phyloP scores from a whole-genome alignment of 2,113 vertebrate genomes.

The Sphyrna mokarran region DNA sequence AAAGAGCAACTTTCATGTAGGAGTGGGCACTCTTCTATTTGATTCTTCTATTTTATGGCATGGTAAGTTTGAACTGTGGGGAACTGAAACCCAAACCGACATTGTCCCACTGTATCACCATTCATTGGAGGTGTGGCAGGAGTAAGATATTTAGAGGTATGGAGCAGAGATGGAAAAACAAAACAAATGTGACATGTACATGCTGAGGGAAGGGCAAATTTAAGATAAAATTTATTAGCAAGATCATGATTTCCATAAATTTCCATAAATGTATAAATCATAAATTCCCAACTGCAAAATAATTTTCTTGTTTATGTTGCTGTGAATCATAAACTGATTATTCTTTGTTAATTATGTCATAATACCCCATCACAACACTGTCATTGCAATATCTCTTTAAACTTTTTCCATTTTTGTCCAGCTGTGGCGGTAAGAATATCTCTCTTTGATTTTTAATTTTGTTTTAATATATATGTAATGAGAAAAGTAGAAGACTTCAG shows the following conservation, averaged over 20 bases:
- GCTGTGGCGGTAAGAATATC: conserved; percentile 7
- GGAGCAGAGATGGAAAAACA: not conserved
- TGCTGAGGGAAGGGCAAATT: not conserved
- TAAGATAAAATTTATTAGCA: not conserved
- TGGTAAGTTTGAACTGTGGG: not conserved
- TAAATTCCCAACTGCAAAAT: not conserved
- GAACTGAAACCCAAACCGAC: not conserved
- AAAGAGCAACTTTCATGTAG: not conserved
- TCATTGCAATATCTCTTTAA: not conserved
- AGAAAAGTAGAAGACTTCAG: not conserved
- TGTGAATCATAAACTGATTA: conserved; percentile 29
- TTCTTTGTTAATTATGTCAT: conserved; percentile 30
- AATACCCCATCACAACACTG: conserved; percentile 27
- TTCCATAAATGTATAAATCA: not conserved
- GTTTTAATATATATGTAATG: not conserved
- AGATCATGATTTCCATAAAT: not conserved
- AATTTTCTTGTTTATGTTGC: conserved; percentile 13
- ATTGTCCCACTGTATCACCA: not conserved
- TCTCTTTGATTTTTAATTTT: not conserved
- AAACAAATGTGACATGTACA: not conserved
- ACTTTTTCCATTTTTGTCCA: not conserved
- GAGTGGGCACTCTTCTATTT: not conserved
- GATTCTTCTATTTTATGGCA: not conserved
- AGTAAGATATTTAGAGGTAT: not conserved
- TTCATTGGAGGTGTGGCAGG: not conserved